Evolutionary conservation across 2,113 vertebrate species (phyloP).

Genomic region (Notothenia rossii): DNA sequence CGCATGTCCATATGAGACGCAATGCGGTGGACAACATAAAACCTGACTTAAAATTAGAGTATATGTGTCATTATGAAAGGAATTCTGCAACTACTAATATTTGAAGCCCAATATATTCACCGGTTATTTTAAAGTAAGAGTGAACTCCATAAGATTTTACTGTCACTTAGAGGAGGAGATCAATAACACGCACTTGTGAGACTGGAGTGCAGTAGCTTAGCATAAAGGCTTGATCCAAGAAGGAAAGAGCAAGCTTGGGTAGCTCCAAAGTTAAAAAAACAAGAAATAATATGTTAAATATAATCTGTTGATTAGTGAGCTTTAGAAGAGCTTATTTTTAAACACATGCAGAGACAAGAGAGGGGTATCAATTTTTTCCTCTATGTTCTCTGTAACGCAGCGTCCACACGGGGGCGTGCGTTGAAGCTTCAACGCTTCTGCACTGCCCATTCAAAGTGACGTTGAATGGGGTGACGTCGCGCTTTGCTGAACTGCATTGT

Average conservation of each 20-base stretch:
- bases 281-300: background rate
- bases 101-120: background rate
- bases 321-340: too few species aligned
- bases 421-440: too few species aligned
- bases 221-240: background rate
- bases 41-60: background rate
- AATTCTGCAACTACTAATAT: background rate
- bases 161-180: background rate
- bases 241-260: background rate
- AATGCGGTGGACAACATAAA: background rate
- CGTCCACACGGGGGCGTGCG: too few species aligned
- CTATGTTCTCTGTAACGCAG: too few species aligned
- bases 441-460: too few species aligned
- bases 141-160: background rate
- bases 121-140: background rate
- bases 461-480: too few species aligned
- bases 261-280: background rate
- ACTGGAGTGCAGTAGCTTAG: background rate
- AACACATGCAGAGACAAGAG: too few species aligned
- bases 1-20: background rate
- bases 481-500: too few species aligned
- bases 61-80: background rate
- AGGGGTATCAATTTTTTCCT: too few species aligned
- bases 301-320: background rate
- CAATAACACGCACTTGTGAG: conserved; percentile 1